A percentile compares a stretch with the other conserved stretches of the same genome.
These are phyloP conservation scores for Malthinus seriepunctatus DNA, from an alignment of 2,888 invertebrate genomes.

Conservation along the genomic window DNA sequence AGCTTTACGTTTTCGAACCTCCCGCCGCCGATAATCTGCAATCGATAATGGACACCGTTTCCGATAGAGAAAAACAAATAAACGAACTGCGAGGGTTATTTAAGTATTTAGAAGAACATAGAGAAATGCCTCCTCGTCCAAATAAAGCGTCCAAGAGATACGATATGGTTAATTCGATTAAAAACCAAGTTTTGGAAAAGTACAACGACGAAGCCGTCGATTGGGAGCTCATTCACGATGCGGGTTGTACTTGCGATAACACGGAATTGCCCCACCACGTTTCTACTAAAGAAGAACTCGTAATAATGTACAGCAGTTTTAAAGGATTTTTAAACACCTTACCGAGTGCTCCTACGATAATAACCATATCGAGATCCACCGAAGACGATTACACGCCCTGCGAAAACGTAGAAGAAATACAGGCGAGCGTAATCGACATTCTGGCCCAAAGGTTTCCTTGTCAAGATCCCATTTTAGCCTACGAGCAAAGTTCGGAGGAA, in stretches of 20 bases:
- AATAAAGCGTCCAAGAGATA: conserved; percentile 40
- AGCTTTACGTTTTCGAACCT: conserved; percentile 67
- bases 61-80: conserved; percentile 66
- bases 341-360: conserved; percentile 67
- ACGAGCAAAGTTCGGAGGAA: conserved; percentile 42
- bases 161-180: conserved; percentile 55
- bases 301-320: conserved; percentile 63
- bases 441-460: conserved; percentile 59
- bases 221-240: conserved; percentile 81
- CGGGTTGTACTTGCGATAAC: conserved; percentile 87
- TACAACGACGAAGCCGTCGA: conserved; percentile 70
- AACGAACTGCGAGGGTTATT: conserved; percentile 69
- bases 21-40: conserved; percentile 52
- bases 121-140: conserved; percentile 57
- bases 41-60: conserved; percentile 16
- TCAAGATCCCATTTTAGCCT: conserved; percentile 58
- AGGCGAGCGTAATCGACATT: conserved; percentile 66
- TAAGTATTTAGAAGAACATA: conserved; percentile 64
- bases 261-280: conserved; percentile 85
- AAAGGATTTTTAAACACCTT: conserved; percentile 61
- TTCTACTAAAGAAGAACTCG: conserved; percentile 70
- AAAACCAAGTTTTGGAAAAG: conserved; percentile 57
- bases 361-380: conserved; percentile 84
- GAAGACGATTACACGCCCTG: conserved; percentile 88
- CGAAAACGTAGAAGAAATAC: conserved; percentile 80